Base-by-base conservation (phyloP, 2,888 invertebrate species). In the Hydrotaea diabolus region DNA sequence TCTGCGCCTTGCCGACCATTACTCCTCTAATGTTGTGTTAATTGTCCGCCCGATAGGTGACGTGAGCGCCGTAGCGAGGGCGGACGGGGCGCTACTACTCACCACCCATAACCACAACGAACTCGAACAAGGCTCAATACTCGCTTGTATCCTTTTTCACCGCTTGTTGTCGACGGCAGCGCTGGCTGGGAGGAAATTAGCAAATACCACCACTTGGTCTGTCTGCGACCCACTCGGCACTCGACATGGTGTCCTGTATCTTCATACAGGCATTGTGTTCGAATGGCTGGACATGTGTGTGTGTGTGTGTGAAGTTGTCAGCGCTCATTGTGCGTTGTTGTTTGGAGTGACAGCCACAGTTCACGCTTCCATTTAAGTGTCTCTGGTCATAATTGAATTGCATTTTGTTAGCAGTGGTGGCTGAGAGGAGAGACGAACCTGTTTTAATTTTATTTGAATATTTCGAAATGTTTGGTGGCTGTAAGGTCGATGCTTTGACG, bases 341-440 rank as follows among this genome's bases (percentile, higher is more conserved):
- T 43, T 13, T 7, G 11, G 23, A 15, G 46, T 69, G 73, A 69
- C 66, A 77, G 46, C 21, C 46, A 49, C 17, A 31, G 31, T 77
- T 77, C 49, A 83, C 79, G 83, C 76, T 76, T 75, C 13, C 17
- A 57, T 74, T 31, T 59, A n/a, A 59, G 66, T 73, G 81, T 57
- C 81, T 82, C 77, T 66, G 21, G 19, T 2, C 17, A 15, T 82
- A 82, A 82, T 77, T 82, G 39, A 19, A 77, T 77, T 74, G 57
- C 23, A n/a, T 43, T 59, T 2, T 17, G 11, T 15, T 21, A 43
- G 15, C 8, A 23, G 17, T 0, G 2, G 23, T 26, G 26, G 11
- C 2, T 7, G 26, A 66, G 19, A 17, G 39, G 19, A 17, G 21
- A 11, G 1, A n/a, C n/a, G 36, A 15, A 59, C 11, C 8, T 2